These are phyloP conservation scores for Teleogryllus oceanicus DNA, from an alignment of 2,888 invertebrate genomes.

Conservation along the genomic window DNA sequence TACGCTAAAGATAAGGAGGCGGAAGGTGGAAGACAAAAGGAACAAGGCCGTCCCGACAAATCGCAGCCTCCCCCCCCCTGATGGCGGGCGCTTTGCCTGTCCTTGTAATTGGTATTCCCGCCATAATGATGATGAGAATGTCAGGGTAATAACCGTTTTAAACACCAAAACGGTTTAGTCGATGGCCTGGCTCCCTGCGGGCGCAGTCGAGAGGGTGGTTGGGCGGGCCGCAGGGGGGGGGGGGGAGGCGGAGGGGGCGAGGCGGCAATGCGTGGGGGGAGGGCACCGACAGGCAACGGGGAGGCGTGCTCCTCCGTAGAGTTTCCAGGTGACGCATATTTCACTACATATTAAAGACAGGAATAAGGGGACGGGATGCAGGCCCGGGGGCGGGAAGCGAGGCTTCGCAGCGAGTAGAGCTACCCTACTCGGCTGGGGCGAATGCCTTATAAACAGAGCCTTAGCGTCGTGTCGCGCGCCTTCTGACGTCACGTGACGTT, in stretches of 20 bases:
- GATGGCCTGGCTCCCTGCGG: not conserved
- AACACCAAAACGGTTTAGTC: conserved; percentile 18
- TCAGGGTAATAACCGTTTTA: conserved; percentile 9
- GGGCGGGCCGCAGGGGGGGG: not conserved
- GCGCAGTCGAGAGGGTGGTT: not conserved
- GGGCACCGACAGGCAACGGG: not conserved
- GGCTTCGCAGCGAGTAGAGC: not conserved
- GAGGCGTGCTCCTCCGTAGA: not conserved
- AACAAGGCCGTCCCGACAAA: not conserved
- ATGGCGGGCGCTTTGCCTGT: not conserved
- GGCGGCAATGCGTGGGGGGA: not conserved
- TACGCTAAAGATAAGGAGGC: not conserved
- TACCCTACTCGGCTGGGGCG: not conserved
- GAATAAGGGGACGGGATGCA: not conserved
- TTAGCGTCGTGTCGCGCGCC: not conserved
- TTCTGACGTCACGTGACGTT: not conserved
- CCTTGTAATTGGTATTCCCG: not conserved
- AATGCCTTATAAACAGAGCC: not conserved
- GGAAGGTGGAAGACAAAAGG: not conserved
- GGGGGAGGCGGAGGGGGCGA: not conserved
- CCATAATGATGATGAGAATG: conserved; percentile 18
- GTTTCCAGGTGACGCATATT: conserved; percentile 1
- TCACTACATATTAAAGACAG: not conserved
- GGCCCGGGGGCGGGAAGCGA: not conserved
- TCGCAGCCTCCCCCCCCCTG: not conserved